Base-by-base conservation (phyloP, 2,113 vertebrate genomes). In the Chunga burmeisteri region DNA sequence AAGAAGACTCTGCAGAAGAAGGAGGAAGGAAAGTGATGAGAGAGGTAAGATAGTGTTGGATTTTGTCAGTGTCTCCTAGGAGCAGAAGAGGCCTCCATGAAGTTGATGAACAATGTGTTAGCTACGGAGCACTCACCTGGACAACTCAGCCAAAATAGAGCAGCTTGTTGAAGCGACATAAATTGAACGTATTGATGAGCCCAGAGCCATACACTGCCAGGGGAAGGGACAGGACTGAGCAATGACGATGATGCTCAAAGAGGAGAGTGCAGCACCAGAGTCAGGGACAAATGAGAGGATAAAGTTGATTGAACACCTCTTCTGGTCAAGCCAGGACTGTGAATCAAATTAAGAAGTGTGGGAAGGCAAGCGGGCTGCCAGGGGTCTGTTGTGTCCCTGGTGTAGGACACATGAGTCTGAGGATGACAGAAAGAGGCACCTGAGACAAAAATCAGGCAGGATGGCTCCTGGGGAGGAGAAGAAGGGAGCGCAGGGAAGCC, bases 31-130 rank as follows among this genome's bases (percentile, higher is more conserved):
- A 78, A 42, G 52, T 4, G 19, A 14, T 65, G 46, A 18, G 20
- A 89, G 10, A 22, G 5, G 36, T 36, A 67, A 56, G 59, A 52
- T n/a, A 2, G 4, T 25, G 42, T 46, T 81, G 26, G 16, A 26
- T 68, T 78, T 53, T 88, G 50, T 70, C 47, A 44, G 0, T 62
- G 61, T 79, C 52, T 90, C 46, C 68, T 30, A 16, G 65, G 70
- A 85, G 85, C 38, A 85, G 91, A 94, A 93, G 78, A 70, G 61
- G 68, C 55, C 78, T 95, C 77, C 77, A 58, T 72, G 84, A 89
- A 81, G 49, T 58, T 89, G 77, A 27, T 34, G 68, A 63, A 56
- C 67, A 36, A 1, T 10, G 7, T 63, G 7, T 47, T n/a, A 68
- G 49, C 53, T 83, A 14, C 1, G 3, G 49, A 88, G 16, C 23